Base-by-base conservation (phyloP, 2,113 vertebrate genomes). In the Psettodes erumei region DNA sequence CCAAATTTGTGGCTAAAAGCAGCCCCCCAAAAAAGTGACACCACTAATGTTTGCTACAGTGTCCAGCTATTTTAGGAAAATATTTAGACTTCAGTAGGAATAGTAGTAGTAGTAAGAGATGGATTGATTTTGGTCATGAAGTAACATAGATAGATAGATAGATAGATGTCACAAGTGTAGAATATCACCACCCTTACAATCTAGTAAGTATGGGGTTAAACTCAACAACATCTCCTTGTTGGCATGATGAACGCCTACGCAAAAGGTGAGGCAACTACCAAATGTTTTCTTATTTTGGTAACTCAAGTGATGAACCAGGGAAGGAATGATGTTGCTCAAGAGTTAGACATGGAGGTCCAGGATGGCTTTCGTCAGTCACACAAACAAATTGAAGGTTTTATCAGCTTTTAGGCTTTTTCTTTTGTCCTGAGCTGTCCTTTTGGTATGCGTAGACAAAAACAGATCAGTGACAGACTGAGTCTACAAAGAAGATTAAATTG, bases 341-440 rank as follows among this genome's bases (percentile, higher is more conserved):
- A 73, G n/a, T 27, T 78, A 8, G 43, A 51, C 2, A 25, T 3
- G 15, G 35, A 40, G 43, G 66, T 50, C 43, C 40, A 61, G 40
- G 42, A 71, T 54, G 48, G 75, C 13, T 70, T 77, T 75, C 12
- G 33, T 70, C 73, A 73, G 33, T 66, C 40, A 23, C 60, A 71
- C 76, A 68, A 69, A 77, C 42, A 58, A 21, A 75, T 58, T 23
- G 11, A 74, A 37, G 50, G 42, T 83, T 88, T 88, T 85, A 88
- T 89, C 32, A 67, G 81, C 85, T 90, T 84, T 89, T 83, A 88
- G 71, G 23, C 2, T 11, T 10, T 16, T 84, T 85, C 55, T 55
- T 71, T 84, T 83, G 58, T 79, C 62, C 80, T 82, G 68, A 87
- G 65, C 45, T 84, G 30, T 55, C 64, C 63, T 77, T 74, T n/a